phyloP scores from a whole-genome alignment of 2,888 invertebrate species.

The Congeria kusceri region DNA sequence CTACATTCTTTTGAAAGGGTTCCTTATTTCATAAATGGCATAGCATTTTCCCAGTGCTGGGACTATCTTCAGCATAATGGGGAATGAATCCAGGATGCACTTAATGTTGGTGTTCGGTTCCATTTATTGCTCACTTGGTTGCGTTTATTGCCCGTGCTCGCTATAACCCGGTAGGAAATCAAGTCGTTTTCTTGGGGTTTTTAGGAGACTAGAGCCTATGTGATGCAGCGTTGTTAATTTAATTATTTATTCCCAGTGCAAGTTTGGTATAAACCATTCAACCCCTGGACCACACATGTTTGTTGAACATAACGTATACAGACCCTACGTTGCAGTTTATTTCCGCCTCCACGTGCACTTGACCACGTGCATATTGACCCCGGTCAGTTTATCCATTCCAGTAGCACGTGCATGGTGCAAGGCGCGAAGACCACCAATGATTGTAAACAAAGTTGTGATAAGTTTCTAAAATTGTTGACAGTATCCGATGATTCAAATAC shows the following conservation, averaged over 20 bases:
- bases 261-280: background rate
- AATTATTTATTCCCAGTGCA: constrained; percentile 23
- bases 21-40: background rate
- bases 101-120: constrained; percentile 5
- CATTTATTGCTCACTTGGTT: constrained; percentile 40
- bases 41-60: background rate
- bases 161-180: background rate
- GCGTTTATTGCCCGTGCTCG: constrained; percentile 32
- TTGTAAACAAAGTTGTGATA: too few relatives aligned
- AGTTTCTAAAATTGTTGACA: too few relatives aligned
- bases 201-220: background rate
- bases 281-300: constrained; percentile 24
- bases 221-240: constrained; percentile 34
- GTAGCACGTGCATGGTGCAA: too few relatives aligned
- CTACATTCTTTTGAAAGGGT: background rate
- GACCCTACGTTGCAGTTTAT: too few relatives aligned
- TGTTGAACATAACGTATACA: background rate
- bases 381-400: too few relatives aligned
- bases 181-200: constrained; percentile 1
- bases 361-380: too few relatives aligned
- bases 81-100: background rate
- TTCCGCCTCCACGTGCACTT: too few relatives aligned
- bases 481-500: too few relatives aligned
- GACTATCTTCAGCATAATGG: background rate
- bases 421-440: too few relatives aligned